Evolutionary conservation across 1,140 invertebrate species (phyloP).

Genomic region (Megalonaias nervosa): DNA sequence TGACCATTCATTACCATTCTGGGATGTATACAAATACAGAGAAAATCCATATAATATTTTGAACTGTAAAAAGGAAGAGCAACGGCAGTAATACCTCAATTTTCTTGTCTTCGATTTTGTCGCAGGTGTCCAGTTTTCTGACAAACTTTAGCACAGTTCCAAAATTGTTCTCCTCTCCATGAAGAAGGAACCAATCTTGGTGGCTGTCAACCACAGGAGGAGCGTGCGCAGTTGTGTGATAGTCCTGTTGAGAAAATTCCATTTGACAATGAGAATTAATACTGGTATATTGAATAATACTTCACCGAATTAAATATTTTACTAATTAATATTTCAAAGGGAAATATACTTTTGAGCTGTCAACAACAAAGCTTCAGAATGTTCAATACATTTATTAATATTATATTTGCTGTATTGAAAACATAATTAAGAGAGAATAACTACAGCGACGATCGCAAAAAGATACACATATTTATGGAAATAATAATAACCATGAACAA

Average conservation of each 20-base stretch:
- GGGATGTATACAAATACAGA: background rate
- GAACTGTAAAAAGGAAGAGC: background rate
- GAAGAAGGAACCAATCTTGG: constrained; percentile 14
- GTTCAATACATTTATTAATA: too few relatives aligned
- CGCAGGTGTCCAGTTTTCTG: constrained; percentile 19
- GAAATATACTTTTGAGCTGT: too few relatives aligned
- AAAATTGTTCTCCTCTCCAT: constrained; percentile 9
- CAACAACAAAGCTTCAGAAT: too few relatives aligned
- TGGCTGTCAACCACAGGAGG: constrained; percentile 6
- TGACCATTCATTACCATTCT: background rate
- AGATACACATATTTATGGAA: too few relatives aligned
- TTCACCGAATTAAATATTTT: too few relatives aligned
- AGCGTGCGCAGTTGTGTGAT: constrained; percentile 6
- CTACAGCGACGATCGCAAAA: too few relatives aligned
- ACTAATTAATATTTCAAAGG: too few relatives aligned
- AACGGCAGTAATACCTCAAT: background rate
- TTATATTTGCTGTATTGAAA: too few relatives aligned
- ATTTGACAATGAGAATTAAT: too few relatives aligned
- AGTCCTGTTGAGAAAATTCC: constrained; percentile 6
- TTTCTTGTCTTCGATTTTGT: constrained; percentile 4
- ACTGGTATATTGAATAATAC: too few relatives aligned
- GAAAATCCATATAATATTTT: background rate
- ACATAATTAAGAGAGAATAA: too few relatives aligned
- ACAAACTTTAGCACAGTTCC: constrained; percentile 28
- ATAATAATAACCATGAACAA: too few relatives aligned